These are phyloP conservation scores for Capricornis sumatraensis DNA, from an alignment of 2,113 vertebrate species.

Conservation along the genomic window DNA sequence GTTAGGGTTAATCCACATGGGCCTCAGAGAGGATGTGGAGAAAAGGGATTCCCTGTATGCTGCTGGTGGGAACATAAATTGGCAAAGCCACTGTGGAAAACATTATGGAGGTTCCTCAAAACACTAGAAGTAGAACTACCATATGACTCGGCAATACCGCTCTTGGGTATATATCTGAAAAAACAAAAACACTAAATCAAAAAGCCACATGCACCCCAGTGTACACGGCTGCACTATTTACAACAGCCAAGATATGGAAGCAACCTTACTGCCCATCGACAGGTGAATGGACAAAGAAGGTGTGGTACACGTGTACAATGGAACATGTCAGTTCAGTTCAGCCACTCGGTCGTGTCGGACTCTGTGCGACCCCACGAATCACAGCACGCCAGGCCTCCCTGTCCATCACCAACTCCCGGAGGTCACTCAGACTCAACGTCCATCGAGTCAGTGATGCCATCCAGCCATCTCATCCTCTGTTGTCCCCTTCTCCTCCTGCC, in stretches of 20 bases:
- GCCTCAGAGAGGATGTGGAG: not conserved
- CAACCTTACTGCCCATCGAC: not conserved
- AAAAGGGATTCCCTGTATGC: not conserved
- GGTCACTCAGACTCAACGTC: too few species aligned
- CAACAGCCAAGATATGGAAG: not conserved
- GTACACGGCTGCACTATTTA: not conserved
- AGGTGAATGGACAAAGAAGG: not conserved
- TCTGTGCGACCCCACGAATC: too few species aligned
- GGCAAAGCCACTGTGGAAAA: not conserved
- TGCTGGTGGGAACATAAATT: too few species aligned
- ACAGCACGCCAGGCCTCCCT: too few species aligned
- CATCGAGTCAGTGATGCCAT: too few species aligned
- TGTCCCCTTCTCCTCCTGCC: too few species aligned
- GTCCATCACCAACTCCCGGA: rapidly evolving
- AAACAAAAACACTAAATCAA: not conserved
- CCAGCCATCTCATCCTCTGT: too few species aligned
- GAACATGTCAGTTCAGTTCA: too few species aligned
- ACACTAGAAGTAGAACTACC: not conserved
- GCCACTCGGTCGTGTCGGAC: rapidly evolving
- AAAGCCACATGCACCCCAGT: not conserved
- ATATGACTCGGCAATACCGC: not conserved
- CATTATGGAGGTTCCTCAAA: not conserved
- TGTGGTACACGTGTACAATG: not conserved
- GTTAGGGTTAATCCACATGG: not conserved
- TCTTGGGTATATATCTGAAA: not conserved